Evolutionary conservation across 1,140 invertebrate species (phyloP).

Genomic region (Drosophila chauvacae): DNA sequence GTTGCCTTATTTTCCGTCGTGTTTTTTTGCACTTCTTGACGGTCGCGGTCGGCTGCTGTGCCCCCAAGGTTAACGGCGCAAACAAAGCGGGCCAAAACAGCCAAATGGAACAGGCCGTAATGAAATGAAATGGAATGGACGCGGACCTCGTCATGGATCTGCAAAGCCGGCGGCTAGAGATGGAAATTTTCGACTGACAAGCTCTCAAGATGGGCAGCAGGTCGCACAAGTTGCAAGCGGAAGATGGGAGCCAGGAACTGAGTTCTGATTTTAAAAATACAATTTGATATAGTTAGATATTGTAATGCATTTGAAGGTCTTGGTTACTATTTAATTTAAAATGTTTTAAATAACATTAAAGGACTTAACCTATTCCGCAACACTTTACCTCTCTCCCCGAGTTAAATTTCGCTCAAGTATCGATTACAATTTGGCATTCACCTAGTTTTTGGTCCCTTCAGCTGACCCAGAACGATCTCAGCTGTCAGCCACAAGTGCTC

Average conservation of each 20-base stretch:
- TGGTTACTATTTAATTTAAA: neutral
- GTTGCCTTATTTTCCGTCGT: conserved; percentile 11
- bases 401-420: conserved; percentile 16
- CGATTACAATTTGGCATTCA: conserved; percentile 31
- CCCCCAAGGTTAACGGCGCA: conserved; percentile 79
- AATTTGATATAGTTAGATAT: neutral
- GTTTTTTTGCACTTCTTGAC: conserved; percentile 47
- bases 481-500: conserved; percentile 31
- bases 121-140: conserved; percentile 61
- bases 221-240: conserved; percentile 10
- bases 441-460: conserved; percentile 25
- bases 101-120: conserved; percentile 65
- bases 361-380: neutral
- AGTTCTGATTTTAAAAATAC: neutral
- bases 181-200: conserved; percentile 41
- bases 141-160: conserved; percentile 40
- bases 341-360: too few species aligned
- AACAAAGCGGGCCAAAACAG: conserved; percentile 66
- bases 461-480: conserved; percentile 33
- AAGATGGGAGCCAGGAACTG: conserved; percentile 3
- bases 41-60: conserved; percentile 64
- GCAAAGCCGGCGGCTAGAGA: conserved; percentile 48
- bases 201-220: conserved; percentile 22
- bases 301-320: too few species aligned
- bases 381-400: neutral